phyloP scores from a whole-genome alignment of 2,797 vertebrate species.

The Lates japonicus region DNA sequence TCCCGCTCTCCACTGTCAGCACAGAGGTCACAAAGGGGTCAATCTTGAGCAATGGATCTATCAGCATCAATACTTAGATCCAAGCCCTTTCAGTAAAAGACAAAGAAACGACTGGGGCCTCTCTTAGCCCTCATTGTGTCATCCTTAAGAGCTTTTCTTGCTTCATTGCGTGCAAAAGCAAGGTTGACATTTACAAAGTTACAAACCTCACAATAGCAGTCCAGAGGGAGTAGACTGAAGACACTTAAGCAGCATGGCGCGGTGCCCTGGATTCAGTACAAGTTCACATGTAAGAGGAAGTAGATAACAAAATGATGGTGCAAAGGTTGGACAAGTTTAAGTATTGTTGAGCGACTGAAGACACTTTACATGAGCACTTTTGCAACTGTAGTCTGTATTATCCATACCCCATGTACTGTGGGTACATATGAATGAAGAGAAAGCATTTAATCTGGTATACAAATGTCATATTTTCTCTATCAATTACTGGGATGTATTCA shows the following conservation, averaged over 20 bases:
- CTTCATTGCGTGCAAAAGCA: slow-evolving; percentile 36
- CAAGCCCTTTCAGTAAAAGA: slow-evolving; percentile 35
- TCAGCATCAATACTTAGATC: slow-evolving; percentile 75
- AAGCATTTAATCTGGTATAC: slow-evolving; percentile 28
- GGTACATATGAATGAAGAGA: slow-evolving; percentile 27
- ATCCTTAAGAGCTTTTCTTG: slow-evolving; percentile 50
- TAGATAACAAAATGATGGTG: slow-evolving; percentile 57
- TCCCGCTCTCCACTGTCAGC: slow-evolving; percentile 90
- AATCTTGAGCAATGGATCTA: slow-evolving; percentile 84
- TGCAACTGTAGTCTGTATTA: slow-evolving; percentile 29
- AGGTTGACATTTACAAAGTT: slow-evolving; percentile 60
- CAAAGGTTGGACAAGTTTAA: slow-evolving; percentile 67
- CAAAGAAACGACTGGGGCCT: slow-evolving; percentile 27
- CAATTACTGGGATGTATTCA: slow-evolving; percentile 7
- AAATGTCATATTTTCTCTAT: slow-evolving; percentile 28
- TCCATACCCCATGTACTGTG: background rate
- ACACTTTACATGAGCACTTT: slow-evolving; percentile 56
- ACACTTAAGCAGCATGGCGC: slow-evolving; percentile 32
- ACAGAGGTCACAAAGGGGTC: slow-evolving; percentile 90
- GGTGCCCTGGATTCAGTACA: slow-evolving; percentile 41
- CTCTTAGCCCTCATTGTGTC: slow-evolving; percentile 39
- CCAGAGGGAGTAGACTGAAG: slow-evolving; percentile 38
- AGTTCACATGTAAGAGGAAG: slow-evolving; percentile 59
- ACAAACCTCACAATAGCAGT: slow-evolving; percentile 49
- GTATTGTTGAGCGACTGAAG: slow-evolving; percentile 29